phyloP scores from a whole-genome alignment of 2,797 vertebrate genomes.

The Platyrinchus mystaceus region DNA sequence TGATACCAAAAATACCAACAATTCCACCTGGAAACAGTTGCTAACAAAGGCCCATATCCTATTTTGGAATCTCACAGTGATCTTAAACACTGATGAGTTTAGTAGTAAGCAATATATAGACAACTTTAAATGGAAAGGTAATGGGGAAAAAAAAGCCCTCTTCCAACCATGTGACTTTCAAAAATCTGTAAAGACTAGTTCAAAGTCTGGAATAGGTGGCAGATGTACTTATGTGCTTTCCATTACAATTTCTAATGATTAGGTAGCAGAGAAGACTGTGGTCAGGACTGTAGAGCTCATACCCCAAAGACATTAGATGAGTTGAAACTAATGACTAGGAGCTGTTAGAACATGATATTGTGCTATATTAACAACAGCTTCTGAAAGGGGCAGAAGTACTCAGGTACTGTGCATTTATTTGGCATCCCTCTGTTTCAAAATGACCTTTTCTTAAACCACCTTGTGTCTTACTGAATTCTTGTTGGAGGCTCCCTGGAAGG shows the following conservation, averaged over 20 bases:
- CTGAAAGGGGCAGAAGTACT: background rate
- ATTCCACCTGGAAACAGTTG: background rate
- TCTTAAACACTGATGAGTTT: background rate
- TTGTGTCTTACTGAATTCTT: background rate
- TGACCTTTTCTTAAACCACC: background rate
- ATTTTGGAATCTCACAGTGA: background rate
- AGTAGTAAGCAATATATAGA: background rate
- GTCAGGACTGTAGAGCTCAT: background rate
- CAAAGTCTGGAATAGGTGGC: background rate
- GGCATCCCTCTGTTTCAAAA: background rate
- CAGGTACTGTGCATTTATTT: background rate
- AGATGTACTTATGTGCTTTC: background rate
- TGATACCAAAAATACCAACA: background rate
- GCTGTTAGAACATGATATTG: background rate
- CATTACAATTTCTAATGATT: background rate
- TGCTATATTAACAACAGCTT: background rate
- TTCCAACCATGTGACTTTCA: background rate
- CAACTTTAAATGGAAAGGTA: background rate
- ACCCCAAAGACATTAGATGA: background rate
- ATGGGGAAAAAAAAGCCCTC: rapidly evolving
- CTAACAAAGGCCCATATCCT: background rate
- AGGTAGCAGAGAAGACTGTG: rapidly evolving
- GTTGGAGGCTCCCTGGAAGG: background rate
- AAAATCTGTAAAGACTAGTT: background rate
- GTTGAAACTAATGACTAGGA: background rate